Conservation (phyloP, 2,113 vertebrate species). For the Caranx melampygus region DNA sequence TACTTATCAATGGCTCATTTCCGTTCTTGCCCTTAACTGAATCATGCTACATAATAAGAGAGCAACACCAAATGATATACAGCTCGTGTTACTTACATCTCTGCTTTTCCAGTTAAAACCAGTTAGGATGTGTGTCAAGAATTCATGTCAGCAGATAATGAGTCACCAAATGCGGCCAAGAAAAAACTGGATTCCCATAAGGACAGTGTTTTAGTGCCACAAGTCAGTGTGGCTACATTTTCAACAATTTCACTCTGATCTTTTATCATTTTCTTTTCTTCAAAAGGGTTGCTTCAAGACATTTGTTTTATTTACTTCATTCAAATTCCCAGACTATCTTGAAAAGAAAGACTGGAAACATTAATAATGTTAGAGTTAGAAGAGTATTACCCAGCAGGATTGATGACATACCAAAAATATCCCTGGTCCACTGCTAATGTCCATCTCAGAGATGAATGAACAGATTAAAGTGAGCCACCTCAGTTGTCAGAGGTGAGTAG, state of each 20-base stretch:
- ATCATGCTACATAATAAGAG: not conserved
- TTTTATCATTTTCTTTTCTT: not conserved
- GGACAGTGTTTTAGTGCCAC: not conserved
- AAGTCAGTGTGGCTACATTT: not conserved
- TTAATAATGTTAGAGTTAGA: not conserved
- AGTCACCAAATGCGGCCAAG: not conserved
- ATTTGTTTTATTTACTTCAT: not conserved
- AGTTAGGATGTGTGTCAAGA: not conserved
- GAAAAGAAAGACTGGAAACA: not conserved
- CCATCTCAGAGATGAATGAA: not conserved
- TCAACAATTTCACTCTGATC: not conserved
- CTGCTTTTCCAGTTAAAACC: not conserved
- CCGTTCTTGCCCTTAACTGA: not conserved
- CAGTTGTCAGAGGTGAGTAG: not conserved
- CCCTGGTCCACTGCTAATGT: not conserved
- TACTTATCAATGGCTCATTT: not conserved
- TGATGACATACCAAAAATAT: not conserved
- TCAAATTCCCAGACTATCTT: not conserved
- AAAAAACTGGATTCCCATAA: not conserved
- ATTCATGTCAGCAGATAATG: not conserved
- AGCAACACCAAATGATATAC: not conserved
- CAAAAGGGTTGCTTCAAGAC: not conserved
- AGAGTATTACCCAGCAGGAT: too few relatives aligned
- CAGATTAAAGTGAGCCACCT: not conserved
- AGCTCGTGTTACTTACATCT: not conserved